These are phyloP conservation scores for Drosophila neocordata DNA, from an alignment of 1,140 invertebrate genomes.

Conservation along the genomic window DNA sequence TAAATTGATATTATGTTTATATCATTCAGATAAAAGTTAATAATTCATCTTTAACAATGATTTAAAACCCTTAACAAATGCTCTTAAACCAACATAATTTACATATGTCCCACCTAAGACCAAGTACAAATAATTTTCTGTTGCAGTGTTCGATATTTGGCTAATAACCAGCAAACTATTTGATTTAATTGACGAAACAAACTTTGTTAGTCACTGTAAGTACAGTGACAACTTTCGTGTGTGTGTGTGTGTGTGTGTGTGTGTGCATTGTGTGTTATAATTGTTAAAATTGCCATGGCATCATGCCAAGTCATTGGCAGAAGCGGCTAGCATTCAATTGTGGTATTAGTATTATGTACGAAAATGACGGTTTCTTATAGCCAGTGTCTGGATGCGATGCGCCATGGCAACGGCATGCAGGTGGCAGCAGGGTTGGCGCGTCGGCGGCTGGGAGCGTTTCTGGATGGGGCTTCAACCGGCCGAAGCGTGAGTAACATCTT, in stretches of 20 bases:
- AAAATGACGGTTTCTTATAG: slow-evolving; percentile 36
- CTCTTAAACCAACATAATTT: too few species aligned
- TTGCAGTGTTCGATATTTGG: background rate
- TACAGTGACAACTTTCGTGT: slow-evolving; percentile 53
- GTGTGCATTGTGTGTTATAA: slow-evolving; percentile 53
- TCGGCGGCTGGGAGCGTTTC: slow-evolving; percentile 25
- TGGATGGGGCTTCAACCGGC: slow-evolving; percentile 40
- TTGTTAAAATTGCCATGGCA: slow-evolving; percentile 67
- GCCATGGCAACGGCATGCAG: slow-evolving; percentile 59
- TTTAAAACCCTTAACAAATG: too few species aligned
- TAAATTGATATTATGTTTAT: too few species aligned
- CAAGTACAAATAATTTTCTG: too few species aligned
- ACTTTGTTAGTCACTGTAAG: slow-evolving; percentile 44
- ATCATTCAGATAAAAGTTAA: too few species aligned
- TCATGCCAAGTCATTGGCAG: slow-evolving; percentile 52
- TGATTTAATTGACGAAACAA: slow-evolving; percentile 2
- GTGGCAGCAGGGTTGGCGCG: slow-evolving; percentile 32
- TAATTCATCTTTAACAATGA: too few species aligned
- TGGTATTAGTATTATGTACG: slow-evolving; percentile 62
- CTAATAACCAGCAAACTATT: background rate
- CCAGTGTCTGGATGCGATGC: slow-evolving; percentile 60
- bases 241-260: slow-evolving; percentile 38
- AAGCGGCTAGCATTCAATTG: background rate
- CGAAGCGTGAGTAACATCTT: slow-evolving; percentile 47
- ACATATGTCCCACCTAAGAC: too few species aligned